These are phyloP conservation scores for Drosophila quinaria DNA, from an alignment of 2,888 invertebrate species.

Conservation along the genomic window DNA sequence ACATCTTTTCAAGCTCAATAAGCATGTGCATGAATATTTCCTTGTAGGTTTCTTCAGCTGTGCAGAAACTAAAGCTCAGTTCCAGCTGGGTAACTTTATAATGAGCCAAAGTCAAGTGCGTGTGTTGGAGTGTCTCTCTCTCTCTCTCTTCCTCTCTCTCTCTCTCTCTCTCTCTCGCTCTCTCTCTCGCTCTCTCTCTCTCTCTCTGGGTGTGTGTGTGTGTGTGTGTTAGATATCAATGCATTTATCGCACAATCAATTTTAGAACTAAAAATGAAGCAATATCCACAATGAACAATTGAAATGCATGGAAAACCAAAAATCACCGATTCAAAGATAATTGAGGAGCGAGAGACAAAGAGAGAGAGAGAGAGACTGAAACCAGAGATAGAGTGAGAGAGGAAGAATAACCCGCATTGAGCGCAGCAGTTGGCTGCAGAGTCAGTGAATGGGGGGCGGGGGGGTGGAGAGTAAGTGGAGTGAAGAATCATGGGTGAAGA, in stretches of 20 bases:
- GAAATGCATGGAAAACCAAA: conserved; percentile 43
- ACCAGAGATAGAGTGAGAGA: background rate
- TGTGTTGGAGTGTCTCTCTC: conserved; percentile 3
- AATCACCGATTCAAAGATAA: conserved; percentile 56
- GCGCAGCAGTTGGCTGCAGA: conserved; percentile 16
- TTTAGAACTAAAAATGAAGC: conserved; percentile 27
- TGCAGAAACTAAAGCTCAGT: conserved; percentile 6
- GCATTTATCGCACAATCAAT: conserved; percentile 58
- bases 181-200: background rate
- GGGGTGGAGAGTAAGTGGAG: too few relatives aligned
- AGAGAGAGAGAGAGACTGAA: background rate
- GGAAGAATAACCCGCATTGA: conserved; percentile 16
- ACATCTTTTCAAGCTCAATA: background rate
- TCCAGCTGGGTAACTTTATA: background rate
- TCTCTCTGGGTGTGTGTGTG: conserved; percentile 8
- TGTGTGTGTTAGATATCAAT: conserved; percentile 34
- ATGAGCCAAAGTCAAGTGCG: conserved; percentile 24
- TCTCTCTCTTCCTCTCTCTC: background rate
- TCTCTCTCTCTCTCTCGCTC: background rate
- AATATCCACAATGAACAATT: conserved; percentile 38
- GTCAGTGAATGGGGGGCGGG: background rate
- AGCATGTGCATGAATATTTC: conserved; percentile 1
- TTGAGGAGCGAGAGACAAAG: conserved; percentile 24
- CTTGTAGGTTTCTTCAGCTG: background rate
- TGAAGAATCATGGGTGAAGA: background rate